These are phyloP conservation scores for Mesembrinibis cayennensis DNA, from an alignment of 2,113 vertebrate genomes.

Conservation along the genomic window DNA sequence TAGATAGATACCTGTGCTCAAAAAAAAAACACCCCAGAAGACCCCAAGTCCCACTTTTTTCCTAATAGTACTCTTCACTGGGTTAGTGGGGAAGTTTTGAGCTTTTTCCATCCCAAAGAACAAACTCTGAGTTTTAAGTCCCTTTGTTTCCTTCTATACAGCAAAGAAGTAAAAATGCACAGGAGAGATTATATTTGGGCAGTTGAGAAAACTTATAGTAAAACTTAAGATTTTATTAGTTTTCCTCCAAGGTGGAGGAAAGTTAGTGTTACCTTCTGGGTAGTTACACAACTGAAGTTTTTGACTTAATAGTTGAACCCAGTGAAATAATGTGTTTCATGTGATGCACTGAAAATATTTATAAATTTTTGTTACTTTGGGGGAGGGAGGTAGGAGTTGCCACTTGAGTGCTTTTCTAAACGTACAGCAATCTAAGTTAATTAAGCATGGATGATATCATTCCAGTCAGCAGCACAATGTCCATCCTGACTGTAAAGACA, in stretches of 20 bases:
- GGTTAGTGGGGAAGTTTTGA: neutral
- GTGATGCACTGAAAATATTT: neutral
- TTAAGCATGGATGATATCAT: conserved; percentile 65
- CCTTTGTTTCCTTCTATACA: neutral
- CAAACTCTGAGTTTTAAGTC: neutral
- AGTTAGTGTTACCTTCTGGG: neutral
- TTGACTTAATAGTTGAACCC: neutral
- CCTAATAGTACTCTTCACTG: neutral
- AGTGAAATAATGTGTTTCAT: neutral
- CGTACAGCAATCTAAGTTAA: conserved; percentile 23
- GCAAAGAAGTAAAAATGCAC: neutral
- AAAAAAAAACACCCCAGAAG: neutral
- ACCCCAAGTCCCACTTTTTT: neutral
- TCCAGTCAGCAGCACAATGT: conserved; percentile 64
- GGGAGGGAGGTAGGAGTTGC: neutral
- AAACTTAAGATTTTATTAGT: neutral
- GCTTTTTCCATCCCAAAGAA: neutral
- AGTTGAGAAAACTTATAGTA: neutral
- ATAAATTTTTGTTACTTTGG: neutral
- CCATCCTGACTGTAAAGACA: conserved; percentile 59
- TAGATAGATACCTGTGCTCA: neutral
- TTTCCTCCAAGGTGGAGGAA: neutral
- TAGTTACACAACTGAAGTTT: neutral
- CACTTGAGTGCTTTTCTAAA: conserved; percentile 14
- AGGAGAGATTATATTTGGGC: neutral